phyloP scores from a whole-genome alignment of 2,113 vertebrate genomes.

The Oophaga pumilio region DNA sequence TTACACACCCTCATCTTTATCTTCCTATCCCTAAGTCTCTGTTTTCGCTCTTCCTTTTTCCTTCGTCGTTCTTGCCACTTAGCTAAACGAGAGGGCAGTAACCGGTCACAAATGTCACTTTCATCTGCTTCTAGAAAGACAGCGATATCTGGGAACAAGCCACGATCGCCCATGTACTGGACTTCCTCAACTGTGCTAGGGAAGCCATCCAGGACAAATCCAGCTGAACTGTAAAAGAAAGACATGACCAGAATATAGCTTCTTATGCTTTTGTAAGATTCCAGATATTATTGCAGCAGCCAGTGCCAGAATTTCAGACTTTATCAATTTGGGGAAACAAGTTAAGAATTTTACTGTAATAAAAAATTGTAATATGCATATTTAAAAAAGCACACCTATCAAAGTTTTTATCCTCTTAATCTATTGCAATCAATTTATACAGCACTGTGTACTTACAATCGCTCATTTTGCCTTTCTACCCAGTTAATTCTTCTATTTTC shows the following conservation, averaged over 20 bases:
- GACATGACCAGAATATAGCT: background rate
- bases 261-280: too few relatives aligned
- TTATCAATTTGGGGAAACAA: too few relatives aligned
- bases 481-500: too few relatives aligned
- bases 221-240: slow-evolving; percentile 78
- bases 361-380: too few relatives aligned
- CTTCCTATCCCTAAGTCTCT: slow-evolving; percentile 73
- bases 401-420: too few relatives aligned
- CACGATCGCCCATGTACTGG: slow-evolving; percentile 75
- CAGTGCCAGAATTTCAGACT: too few relatives aligned
- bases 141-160: slow-evolving; percentile 83
- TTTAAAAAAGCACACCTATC: too few relatives aligned
- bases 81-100: slow-evolving; percentile 75
- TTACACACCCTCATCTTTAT: slow-evolving; percentile 74
- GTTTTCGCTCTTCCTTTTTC: slow-evolving; percentile 69
- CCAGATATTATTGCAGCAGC: too few relatives aligned
- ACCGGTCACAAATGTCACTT: slow-evolving; percentile 73
- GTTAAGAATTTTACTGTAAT: too few relatives aligned
- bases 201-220: slow-evolving; percentile 93
- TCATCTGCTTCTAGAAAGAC: slow-evolving; percentile 77
- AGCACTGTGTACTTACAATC: too few relatives aligned
- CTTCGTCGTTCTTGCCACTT: slow-evolving; percentile 75
- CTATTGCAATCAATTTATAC: too few relatives aligned
- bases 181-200: slow-evolving; percentile 78
- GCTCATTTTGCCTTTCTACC: too few relatives aligned